A percentile compares a stretch with the other conserved stretches of the same genome.
Evolutionary conservation across 2,888 invertebrate species (phyloP).

Genomic region (Drosophila sordidapex): DNA sequence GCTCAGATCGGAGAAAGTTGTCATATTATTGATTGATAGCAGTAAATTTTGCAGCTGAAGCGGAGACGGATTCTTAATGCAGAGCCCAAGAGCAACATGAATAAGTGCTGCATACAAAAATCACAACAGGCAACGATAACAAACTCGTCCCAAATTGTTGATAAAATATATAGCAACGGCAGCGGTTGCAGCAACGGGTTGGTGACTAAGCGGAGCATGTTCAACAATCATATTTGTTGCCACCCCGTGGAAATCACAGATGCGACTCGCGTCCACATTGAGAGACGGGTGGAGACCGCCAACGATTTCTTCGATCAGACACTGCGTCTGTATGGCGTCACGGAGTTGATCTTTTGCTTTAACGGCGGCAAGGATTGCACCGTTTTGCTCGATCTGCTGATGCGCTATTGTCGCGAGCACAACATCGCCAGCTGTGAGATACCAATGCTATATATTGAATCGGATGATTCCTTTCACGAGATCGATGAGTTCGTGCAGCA

Average conservation of each 20-base stretch:
- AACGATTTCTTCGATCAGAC: conserved; percentile 87
- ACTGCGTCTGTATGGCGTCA: conserved; percentile 88
- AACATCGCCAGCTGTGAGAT: conserved; percentile 86
- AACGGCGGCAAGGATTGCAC: conserved; percentile 99
- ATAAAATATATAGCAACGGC: conserved; percentile 20
- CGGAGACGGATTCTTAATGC: neutral
- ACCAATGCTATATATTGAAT: conserved; percentile 91
- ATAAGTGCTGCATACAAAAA: conserved; percentile 45
- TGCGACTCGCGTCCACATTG: conserved; percentile 35
- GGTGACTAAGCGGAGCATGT: conserved; percentile 9
- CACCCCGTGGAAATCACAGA: conserved; percentile 24
- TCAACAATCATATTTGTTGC: conserved; percentile 9
- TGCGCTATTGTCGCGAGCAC: conserved; percentile 79
- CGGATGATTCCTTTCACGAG: conserved; percentile 93
- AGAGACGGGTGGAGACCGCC: conserved; percentile 32
- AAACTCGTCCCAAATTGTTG: conserved; percentile 30
- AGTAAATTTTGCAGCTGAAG: neutral
- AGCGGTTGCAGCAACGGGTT: conserved; percentile 8
- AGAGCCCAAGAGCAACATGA: conserved; percentile 35
- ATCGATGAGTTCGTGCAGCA: conserved; percentile 93
- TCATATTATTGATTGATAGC: neutral
- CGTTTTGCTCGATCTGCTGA: conserved; percentile 91
- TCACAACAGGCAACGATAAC: conserved; percentile 35
- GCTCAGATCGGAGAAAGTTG: conserved; percentile 37
- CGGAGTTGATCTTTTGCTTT: conserved; percentile 95